Evolutionary conservation across 2,113 vertebrate species (phyloP), one percentile per base, ranked within the genome.

Genomic region (Hydrochoerus hydrochaeris): DNA sequence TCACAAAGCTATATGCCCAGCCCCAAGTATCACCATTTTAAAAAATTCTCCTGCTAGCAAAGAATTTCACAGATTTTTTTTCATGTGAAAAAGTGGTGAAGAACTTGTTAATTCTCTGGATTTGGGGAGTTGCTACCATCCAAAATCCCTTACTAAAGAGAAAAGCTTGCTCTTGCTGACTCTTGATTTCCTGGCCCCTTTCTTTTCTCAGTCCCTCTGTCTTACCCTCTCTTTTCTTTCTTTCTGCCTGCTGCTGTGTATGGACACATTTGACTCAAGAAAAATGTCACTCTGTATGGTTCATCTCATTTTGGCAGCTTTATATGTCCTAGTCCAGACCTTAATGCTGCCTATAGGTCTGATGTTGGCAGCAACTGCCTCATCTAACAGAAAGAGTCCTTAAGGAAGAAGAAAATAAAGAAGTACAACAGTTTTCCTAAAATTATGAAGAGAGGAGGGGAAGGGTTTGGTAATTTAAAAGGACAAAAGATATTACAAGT

Each of bases 71-170:
- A 84, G 90, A 62, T 58, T 38, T 49, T 87, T 87, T 88, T 44
- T 46, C 80, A 44, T 85, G 67, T 67, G 44, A 35, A 24, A 12
- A 52, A 80, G 20, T 41, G 41, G n/a, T 32, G 26, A 86, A 77
- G 60, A 95, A 75, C 85, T 85, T 63, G 46, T 81, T 92, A 77
- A 58, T 83, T 91, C 60, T 93, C 46, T 95, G 84, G 35, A 28
- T 84, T 38, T 41, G 13, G 67, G 63, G 63, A 82, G 67, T 49
- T 52, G 41, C 78, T 73, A 1, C 71, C 67, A 91, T 84, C 73
- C 8, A 1, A 80, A 58, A 93, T 49, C 85, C 62, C 26, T 73
- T 58, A 35, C 38, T 62, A 41, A 78, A 60, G 65, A 57, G 75
- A 62, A 78, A 58, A 81, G 32, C 54, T 54, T 30, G 4, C 32